These are phyloP conservation scores for Tetragnatha montana DNA, from an alignment of 2,888 invertebrate species.

Conservation along the genomic window DNA sequence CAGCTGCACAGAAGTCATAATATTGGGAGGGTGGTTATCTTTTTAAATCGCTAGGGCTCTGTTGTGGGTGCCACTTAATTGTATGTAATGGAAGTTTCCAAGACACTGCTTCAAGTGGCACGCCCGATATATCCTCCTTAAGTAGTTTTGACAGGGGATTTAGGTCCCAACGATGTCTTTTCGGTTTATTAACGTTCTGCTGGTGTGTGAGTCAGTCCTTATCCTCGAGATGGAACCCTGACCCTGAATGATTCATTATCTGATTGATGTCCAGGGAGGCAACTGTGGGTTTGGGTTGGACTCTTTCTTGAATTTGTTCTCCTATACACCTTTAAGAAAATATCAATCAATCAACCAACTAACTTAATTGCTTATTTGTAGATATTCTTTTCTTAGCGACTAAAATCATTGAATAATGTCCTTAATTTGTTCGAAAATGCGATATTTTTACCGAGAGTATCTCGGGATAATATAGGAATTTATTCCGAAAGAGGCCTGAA, in stretches of 20 bases:
- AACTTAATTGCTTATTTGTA: no score
- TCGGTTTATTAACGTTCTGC: not conserved
- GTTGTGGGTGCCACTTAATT: constrained; percentile 31
- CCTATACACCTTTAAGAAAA: no score
- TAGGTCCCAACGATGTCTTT: not conserved
- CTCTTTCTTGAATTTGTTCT: no score
- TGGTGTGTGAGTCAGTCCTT: not conserved
- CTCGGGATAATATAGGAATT: no score
- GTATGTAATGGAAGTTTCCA: constrained; percentile 25
- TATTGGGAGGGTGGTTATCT: not conserved
- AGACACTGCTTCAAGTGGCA: constrained; percentile 8
- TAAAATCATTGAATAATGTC: no score
- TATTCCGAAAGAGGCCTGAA: no score
- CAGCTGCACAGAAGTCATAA: constrained; percentile 55
- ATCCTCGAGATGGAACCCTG: not conserved
- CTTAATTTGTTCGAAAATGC: no score
- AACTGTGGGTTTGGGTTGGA: no score
- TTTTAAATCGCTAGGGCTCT: constrained; percentile 13
- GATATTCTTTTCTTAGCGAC: no score
- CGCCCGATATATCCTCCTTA: constrained; percentile 13
- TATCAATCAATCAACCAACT: no score
- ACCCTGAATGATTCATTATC: not conserved
- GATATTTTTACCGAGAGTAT: no score
- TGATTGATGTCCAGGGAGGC: not conserved
- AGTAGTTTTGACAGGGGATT: not conserved